Evolutionary conservation across 35 echinoderm and acorn worm genomes (phyloP).

Genomic region (Stichopus chloronotus): DNA sequence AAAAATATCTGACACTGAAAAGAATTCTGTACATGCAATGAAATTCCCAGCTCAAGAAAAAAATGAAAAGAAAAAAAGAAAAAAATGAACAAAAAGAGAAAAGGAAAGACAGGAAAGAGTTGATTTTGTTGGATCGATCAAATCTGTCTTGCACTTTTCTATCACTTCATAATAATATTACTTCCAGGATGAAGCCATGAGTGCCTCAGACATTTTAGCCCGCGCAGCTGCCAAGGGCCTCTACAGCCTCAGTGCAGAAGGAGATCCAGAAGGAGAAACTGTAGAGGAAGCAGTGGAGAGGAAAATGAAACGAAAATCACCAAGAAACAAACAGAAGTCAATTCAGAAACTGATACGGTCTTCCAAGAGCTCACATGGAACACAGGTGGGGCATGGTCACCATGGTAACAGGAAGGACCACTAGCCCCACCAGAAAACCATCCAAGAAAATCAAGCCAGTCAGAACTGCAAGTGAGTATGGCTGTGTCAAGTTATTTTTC

Average conservation of each 20-base stretch:
- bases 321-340: constrained; percentile 59
- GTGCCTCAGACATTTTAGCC: constrained; percentile 91
- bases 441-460: constrained; percentile 56
- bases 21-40: no score
- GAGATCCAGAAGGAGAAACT: neutral
- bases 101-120: no score
- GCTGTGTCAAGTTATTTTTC: neutral
- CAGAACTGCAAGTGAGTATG: constrained; percentile 82
- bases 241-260: constrained; percentile 44
- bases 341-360: constrained; percentile 54
- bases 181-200: constrained; percentile 92
- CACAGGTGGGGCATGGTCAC: constrained; percentile 42
- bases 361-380: constrained; percentile 60
- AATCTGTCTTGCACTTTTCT: no score
- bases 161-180: no score
- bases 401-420: constrained; percentile 21
- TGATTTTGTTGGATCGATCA: no score
- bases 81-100: no score
- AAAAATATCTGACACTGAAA: no score
- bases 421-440: constrained; percentile 39
- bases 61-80: no score
- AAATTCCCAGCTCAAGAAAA: no score
- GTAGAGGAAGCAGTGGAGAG: constrained; percentile 42
- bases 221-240: constrained; percentile 98
- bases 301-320: constrained; percentile 50